Evolutionary conservation across 92 coral and sea anemone genomes (phyloP).

Genomic region (Palythoa grandis): DNA sequence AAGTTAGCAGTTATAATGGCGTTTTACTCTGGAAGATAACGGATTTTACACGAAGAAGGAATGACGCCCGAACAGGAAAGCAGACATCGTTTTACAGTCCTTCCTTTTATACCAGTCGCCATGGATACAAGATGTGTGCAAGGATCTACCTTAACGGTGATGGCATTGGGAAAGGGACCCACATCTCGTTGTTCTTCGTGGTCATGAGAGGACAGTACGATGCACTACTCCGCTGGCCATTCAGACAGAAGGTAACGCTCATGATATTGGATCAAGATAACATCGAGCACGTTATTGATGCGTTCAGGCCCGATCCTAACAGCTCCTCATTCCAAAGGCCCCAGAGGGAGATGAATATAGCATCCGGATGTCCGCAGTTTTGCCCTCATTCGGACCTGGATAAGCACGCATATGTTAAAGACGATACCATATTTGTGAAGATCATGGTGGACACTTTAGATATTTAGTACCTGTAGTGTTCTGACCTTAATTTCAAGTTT

Average conservation of each 20-base stretch:
- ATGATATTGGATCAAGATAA: constrained; percentile 76
- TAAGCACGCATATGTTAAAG: too few relatives aligned
- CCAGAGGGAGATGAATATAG: constrained; percentile 77
- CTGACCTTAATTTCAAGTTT: too few relatives aligned
- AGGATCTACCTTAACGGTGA: constrained; percentile 81
- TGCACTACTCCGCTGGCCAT: constrained; percentile 40
- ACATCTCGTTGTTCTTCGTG: constrained; percentile 72
- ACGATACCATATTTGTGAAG: too few relatives aligned
- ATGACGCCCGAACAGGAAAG: too few relatives aligned
- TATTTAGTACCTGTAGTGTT: too few relatives aligned
- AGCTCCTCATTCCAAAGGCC: constrained; percentile 92
- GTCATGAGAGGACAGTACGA: constrained; percentile 23
- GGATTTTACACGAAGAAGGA: too few relatives aligned
- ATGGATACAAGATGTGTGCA: constrained; percentile 87
- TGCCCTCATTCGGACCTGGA: too few relatives aligned
- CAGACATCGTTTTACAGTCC: constrained; percentile 67
- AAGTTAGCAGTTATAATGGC: too few relatives aligned
- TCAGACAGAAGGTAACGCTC: constrained; percentile 24
- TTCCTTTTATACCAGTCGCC: constrained; percentile 66
- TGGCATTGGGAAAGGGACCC: constrained; percentile 75
- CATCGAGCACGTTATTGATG: constrained; percentile 82
- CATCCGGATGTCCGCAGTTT: background rate
- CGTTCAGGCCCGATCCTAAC: constrained; percentile 86
- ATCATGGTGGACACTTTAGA: too few relatives aligned
- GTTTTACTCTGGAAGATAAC: too few relatives aligned